A percentile compares a stretch with the other conserved stretches of the same genome.
Conservation (phyloP, 2,888 invertebrate genomes). For the Melangyna quadrimaculata region DNA sequence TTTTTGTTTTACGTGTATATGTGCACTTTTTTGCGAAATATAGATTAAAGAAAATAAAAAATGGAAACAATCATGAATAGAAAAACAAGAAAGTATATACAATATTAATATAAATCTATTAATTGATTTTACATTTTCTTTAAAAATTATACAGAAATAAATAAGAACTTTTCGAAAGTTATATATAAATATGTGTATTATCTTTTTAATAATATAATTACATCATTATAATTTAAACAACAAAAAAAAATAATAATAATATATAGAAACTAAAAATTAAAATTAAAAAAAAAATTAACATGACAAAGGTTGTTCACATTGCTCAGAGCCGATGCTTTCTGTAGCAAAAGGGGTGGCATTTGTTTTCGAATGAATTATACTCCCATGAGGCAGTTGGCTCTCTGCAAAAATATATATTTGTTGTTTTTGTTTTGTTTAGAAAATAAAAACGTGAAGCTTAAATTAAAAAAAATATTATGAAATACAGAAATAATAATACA, state of each 20-base stretch:
- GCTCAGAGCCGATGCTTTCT: constrained; percentile 68
- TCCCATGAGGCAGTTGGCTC: constrained; percentile 69
- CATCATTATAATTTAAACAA: constrained; percentile 58
- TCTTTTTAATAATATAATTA: constrained; percentile 43
- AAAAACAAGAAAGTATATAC: constrained; percentile 61
- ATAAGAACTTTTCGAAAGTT: constrained; percentile 69
- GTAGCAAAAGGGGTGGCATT: constrained; percentile 69
- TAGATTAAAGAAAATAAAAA: constrained; percentile 32
- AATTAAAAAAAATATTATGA: constrained; percentile 37
- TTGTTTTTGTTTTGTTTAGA: constrained; percentile 46
- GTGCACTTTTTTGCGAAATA: constrained; percentile 52
- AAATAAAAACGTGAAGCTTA: constrained; percentile 58
- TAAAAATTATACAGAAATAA: constrained; percentile 66
- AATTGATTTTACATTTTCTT: constrained; percentile 46
- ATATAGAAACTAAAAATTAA: constrained; percentile 35
- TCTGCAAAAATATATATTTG: constrained; percentile 68
- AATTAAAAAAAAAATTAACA: constrained; percentile 58
- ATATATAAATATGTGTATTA: constrained; percentile 57
- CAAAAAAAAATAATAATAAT: constrained; percentile 23
- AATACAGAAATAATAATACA: constrained; percentile 28
- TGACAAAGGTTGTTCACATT: constrained; percentile 70
- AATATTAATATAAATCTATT: constrained; percentile 46
- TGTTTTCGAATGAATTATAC: constrained; percentile 68
- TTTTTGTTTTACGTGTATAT: constrained; percentile 62
- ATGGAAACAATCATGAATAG: constrained; percentile 42